Evolutionary conservation across 2,797 vertebrate genomes (phyloP), one percentile per base, ranked within the genome.

Genomic region (Thripadectes ignobilis): DNA sequence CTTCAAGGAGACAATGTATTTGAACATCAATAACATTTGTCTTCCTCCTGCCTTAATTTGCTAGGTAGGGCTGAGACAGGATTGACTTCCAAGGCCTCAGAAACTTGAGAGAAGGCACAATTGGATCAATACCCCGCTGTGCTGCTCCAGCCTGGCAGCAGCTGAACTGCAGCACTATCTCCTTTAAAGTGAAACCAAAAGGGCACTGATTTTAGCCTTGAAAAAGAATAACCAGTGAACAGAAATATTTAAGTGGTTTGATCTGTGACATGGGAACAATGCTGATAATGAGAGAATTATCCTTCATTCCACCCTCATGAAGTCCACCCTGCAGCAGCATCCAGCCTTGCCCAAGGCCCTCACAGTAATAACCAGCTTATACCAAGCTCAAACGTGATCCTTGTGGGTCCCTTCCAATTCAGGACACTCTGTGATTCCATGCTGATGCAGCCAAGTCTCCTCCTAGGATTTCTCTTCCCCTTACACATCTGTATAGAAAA

Each of bases 1-100:
- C 73, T 97, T 96, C 30, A 81, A 97, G 95, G 92, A 92, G 67
- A 85, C 73, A 39, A 69, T 11, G 24, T 62, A 55, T 87, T 90
- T 54, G 49, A 91, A 66, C 61, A 89, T 85, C 43, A 93, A 26
- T 63, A 89, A 32, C 73, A 77, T 66, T 87, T 76, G 73, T 86
- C 57, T 84, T 92, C 55, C 46, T 73, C 54, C 58, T 52, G 34
- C 79, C n/a, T 23, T 61, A 67, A 85, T 73, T 87, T 58, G 59
- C 22, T 12, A 63, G 51, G 58, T 38, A 89, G 34, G 41, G 59
- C 39, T 78, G 78, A 54, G 41, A 51, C 7, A 21, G 7, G 4
- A 19, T 38, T 61, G 34, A 18, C 65, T 91, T 16, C 34, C 46
- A 78, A 52, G 8, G 12, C 62, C 69, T 55, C 55, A 69, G 55